Evolutionary conservation across 2,888 invertebrate species (phyloP).

Genomic region (Eupithecia subumbrata): DNA sequence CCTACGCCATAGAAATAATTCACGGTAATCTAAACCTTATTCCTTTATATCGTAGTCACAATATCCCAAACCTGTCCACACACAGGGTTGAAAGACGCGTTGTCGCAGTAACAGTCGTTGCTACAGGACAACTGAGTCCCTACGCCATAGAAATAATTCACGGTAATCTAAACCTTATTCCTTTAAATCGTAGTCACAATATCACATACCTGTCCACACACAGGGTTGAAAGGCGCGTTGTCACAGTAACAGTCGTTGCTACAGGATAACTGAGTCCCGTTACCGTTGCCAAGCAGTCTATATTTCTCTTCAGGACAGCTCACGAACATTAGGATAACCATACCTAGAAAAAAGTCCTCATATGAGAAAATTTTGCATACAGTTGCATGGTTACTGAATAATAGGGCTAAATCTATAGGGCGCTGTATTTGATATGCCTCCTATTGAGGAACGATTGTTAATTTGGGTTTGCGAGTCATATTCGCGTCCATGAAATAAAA

Average conservation of each 20-base stretch:
- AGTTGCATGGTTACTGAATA: background rate
- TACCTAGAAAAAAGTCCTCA: conserved; percentile 77
- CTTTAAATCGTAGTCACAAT: background rate
- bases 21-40: background rate
- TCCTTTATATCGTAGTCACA: background rate
- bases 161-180: background rate
- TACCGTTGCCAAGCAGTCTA: conserved; percentile 83
- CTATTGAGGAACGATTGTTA: background rate
- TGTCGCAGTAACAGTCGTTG: no score
- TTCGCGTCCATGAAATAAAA: background rate
- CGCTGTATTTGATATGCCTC: background rate
- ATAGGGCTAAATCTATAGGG: background rate
- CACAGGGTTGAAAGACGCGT: conserved; percentile 63
- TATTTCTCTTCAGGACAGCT: conserved; percentile 95
- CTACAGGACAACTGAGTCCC: no score
- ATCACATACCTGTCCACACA: conserved; percentile 87
- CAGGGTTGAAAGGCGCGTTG: conserved; percentile 90
- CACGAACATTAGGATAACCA: conserved; percentile 94
- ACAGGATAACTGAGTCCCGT: conserved; percentile 74
- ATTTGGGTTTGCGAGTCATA: background rate
- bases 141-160: no score
- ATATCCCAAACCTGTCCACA: conserved; percentile 86
- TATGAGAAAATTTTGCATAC: background rate
- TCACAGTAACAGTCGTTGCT: conserved; percentile 89
- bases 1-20: no score